Evolutionary conservation across 2,888 invertebrate genomes (phyloP).

Genomic region (Dasypogon diadema): DNA sequence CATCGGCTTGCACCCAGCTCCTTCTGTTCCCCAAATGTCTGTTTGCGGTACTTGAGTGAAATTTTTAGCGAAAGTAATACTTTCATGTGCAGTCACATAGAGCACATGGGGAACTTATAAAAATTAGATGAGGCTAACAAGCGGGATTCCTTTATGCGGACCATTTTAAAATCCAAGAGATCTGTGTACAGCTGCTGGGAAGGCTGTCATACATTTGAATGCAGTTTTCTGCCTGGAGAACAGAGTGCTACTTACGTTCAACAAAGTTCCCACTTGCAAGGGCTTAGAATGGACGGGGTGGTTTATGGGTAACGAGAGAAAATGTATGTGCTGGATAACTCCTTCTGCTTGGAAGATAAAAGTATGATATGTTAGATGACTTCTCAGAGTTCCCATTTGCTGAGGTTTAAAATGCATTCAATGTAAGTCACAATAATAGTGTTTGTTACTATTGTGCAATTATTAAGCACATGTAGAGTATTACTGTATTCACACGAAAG

Average conservation of each 20-base stretch:
- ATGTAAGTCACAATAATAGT: no score
- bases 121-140: background rate
- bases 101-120: background rate
- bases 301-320: background rate
- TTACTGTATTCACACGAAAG: no score
- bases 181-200: background rate
- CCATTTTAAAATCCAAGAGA: background rate
- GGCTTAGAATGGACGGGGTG: background rate
- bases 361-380: background rate
- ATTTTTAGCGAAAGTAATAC: conserved; percentile 20
- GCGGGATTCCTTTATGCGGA: background rate
- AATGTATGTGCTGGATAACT: background rate
- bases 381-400: background rate
- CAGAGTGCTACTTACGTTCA: background rate
- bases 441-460: no score
- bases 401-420: background rate
- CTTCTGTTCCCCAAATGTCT: conserved; percentile 13
- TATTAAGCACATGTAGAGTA: no score
- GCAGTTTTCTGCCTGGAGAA: background rate
- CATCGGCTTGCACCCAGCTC: conserved; percentile 16
- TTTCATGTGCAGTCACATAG: background rate
- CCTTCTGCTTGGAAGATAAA: background rate
- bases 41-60: conserved; percentile 2
- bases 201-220: background rate
- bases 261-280: background rate